Conservation (phyloP, 1,140 invertebrate genomes). For the Reticulitermes speratus region DNA sequence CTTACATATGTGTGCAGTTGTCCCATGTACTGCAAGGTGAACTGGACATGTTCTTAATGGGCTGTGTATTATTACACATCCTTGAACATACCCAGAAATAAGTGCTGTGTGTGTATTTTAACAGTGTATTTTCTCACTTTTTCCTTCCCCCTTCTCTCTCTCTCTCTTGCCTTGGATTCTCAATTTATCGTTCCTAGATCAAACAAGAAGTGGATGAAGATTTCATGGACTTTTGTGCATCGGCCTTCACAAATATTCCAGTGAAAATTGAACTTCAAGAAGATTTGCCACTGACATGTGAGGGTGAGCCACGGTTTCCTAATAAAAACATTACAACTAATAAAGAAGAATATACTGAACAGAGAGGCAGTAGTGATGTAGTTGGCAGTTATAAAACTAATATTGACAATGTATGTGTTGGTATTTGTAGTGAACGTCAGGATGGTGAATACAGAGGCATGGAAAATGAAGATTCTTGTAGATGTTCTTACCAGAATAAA, state of each 20-base stretch:
- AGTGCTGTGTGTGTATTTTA: neutral
- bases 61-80: neutral
- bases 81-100: neutral
- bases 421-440: neutral
- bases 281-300: constrained; percentile 1
- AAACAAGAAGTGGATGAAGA: constrained; percentile 8
- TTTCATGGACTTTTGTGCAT: neutral
- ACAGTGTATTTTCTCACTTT: neutral
- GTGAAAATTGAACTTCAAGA: constrained; percentile 9
- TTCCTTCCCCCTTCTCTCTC: neutral
- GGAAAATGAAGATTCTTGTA: neutral
- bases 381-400: neutral
- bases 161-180: constrained; percentile 8
- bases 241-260: constrained; percentile 1
- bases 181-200: neutral
- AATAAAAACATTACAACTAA: neutral
- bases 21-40: too few relatives aligned
- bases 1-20: too few relatives aligned
- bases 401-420: neutral
- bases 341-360: neutral
- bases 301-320: constrained; percentile 14
- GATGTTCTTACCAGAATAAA: neutral
- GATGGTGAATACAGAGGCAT: neutral
- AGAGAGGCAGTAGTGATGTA: neutral
- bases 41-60: too few relatives aligned